Evolutionary conservation across 2,888 invertebrate genomes (phyloP).

Genomic region (Cotesia congregata): DNA sequence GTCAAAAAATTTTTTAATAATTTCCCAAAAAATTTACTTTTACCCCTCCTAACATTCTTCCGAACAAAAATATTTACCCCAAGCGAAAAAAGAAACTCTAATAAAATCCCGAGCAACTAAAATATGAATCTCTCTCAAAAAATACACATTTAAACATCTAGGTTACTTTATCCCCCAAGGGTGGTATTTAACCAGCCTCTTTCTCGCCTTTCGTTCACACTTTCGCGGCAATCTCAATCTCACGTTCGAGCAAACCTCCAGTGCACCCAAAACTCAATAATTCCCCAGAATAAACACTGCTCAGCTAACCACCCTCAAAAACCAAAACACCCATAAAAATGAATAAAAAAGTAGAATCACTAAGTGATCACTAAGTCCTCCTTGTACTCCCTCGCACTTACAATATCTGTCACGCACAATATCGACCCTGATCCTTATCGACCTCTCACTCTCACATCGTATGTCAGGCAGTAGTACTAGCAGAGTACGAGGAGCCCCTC

Average conservation of each 20-base stretch:
- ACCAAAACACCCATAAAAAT: too few relatives aligned
- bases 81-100: neutral
- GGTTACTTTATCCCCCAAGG: slow-evolving; percentile 29
- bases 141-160: slow-evolving; percentile 8
- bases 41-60: too few relatives aligned
- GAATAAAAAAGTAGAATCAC: too few relatives aligned
- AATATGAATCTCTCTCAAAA: neutral
- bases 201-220: slow-evolving; percentile 24
- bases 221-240: neutral
- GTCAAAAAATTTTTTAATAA: too few relatives aligned
- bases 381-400: too few relatives aligned
- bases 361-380: too few relatives aligned
- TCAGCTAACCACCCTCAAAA: too few relatives aligned
- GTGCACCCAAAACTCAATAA: neutral
- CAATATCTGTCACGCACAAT: too few relatives aligned
- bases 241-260: neutral
- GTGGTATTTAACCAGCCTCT: slow-evolving; percentile 22
- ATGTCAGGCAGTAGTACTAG: neutral
- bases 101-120: neutral
- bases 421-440: too few relatives aligned
- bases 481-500: neutral
- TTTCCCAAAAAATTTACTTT: too few relatives aligned
- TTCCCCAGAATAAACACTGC: neutral
- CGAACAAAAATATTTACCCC: neutral
- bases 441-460: neutral